A percentile compares a stretch with the other conserved stretches of the same genome.
Evolutionary conservation across 53 echinoderm and acorn worm species (phyloP).

Genomic region (Patiria pectinifera): DNA sequence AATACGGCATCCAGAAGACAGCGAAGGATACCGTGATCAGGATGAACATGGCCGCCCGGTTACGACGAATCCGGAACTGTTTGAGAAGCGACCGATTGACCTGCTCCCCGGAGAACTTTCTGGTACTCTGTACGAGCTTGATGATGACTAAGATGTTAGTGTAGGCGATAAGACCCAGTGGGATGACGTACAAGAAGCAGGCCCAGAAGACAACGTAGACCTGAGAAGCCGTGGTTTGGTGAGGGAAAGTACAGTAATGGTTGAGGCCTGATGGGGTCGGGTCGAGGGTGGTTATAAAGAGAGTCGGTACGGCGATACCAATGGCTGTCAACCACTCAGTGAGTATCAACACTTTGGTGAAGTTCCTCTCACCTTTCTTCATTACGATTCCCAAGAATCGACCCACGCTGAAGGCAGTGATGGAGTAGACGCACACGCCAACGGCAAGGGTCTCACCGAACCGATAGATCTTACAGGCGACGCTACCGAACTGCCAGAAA

Average conservation of each 20-base stretch:
- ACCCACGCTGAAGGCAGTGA: slow-evolving; percentile 82
- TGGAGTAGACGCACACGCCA: slow-evolving; percentile 81
- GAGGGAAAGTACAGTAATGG: slow-evolving; percentile 40
- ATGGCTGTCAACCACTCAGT: slow-evolving; percentile 80
- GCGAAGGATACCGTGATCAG: slow-evolving; percentile 80
- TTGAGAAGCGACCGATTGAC: slow-evolving; percentile 68
- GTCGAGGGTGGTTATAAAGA: slow-evolving; percentile 50
- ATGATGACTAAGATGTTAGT: slow-evolving; percentile 70
- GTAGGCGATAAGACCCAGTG: slow-evolving; percentile 72
- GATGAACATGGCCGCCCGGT: slow-evolving; percentile 78
- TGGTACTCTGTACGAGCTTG: slow-evolving; percentile 70
- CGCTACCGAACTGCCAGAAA: slow-evolving; percentile 77
- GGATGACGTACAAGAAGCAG: slow-evolving; percentile 70
- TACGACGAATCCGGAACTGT: slow-evolving; percentile 77
- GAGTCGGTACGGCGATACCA: slow-evolving; percentile 69
- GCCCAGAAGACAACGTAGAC: slow-evolving; percentile 64
- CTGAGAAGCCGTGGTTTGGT: slow-evolving; percentile 12
- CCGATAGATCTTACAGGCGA: slow-evolving; percentile 76
- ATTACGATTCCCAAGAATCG: slow-evolving; percentile 81
- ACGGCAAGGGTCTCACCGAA: slow-evolving; percentile 75
- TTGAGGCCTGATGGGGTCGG: not conserved
- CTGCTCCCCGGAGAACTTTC: slow-evolving; percentile 69
- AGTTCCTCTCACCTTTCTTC: slow-evolving; percentile 58
- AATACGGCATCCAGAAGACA: slow-evolving; percentile 83
- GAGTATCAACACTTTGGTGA: slow-evolving; percentile 63